Evolutionary conservation across 2,797 vertebrate species (phyloP), one percentile per base, ranked within the genome.

Genomic region (Spinibarbus caldwelli): DNA sequence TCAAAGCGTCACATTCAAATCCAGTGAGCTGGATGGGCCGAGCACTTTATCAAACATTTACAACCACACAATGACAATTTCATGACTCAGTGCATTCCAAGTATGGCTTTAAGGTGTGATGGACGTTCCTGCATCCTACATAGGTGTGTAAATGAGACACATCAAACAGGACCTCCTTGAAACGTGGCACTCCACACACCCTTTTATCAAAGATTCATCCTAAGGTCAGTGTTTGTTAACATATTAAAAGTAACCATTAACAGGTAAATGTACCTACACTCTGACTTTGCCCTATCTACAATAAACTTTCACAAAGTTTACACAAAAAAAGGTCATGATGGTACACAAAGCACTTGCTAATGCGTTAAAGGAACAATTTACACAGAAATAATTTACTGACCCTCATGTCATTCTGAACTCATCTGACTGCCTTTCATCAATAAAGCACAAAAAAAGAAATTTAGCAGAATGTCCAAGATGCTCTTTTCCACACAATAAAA

Each of bases 171-270:
- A 83, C 14, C 52, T 66, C 31, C 4, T 23, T 38, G 43, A 77
- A 52, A 84, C 62, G 62, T 84, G 62, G 82, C 73, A 17, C 23
- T 43, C 23, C n/a, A 66, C 73, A 84, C 62, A 66, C 45, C 59
- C 66, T 23, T 31, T 67, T 2, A 21, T 49, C 19, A 49, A 75
- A 62, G 52, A 62, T 59, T 66, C 12, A 19, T 64, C 52, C 23
- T 0, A 31, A 4, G 23, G n/a, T 19, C 3, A 14, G 21, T 15
- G 47, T 78, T 78, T 68, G 43, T 54, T 36, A 47, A 57, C 47
- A 68, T 36, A 52, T 54, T 67, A 41, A 54, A 76, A 54, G 11
- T 68, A 54, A 41, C 34, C 15, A 52, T n/a, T 75, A 73, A 75
- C 70, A 47, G 43, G 9, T 23, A 36, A 12, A 75, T 15, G 2